Percentiles rank a stretch among this genome's conserved stretches.
Conservation (phyloP, 2,888 invertebrate genomes). For the Terebella lapidaria region DNA sequence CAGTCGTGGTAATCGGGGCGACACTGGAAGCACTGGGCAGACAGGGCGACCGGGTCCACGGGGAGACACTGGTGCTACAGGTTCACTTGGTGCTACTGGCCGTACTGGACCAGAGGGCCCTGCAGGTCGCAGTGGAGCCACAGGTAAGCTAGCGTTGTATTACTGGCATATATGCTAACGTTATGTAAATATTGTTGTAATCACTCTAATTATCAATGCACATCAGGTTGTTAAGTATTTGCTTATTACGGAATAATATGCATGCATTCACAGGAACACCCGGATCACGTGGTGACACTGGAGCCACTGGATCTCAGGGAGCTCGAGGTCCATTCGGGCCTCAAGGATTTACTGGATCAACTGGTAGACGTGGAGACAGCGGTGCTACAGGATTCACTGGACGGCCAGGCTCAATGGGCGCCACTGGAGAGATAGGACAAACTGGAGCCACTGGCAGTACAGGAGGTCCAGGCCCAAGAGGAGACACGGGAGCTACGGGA, state of each 20-base stretch:
- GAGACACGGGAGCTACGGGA: conserved; percentile 7
- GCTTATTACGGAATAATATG: too few species aligned
- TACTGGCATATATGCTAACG: neutral
- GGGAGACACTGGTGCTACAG: neutral
- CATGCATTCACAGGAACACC: neutral
- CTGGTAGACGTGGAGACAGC: conserved; percentile 1
- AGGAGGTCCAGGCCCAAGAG: conserved; percentile 2
- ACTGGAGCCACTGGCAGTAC: neutral
- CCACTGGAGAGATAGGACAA: neutral
- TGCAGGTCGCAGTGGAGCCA: conserved; percentile 7
- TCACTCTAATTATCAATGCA: too few species aligned
- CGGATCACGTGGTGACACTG: conserved; percentile 1
- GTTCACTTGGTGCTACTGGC: neutral
- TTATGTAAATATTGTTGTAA: neutral
- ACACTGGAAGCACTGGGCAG: conserved; percentile 4
- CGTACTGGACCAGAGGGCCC: conserved; percentile 5
- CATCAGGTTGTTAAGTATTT: too few species aligned
- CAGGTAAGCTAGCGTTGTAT: neutral
- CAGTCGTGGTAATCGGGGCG: neutral
- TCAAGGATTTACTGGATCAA: conserved; percentile 8
- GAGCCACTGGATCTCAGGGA: conserved; percentile 8
- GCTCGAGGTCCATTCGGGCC: conserved; percentile 6
- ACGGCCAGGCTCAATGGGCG: neutral
- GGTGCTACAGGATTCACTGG: conserved; percentile 4
- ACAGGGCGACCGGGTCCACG: neutral